phyloP scores from a whole-genome alignment of 2,113 vertebrate species.

The Shinisaurus crocodilurus region DNA sequence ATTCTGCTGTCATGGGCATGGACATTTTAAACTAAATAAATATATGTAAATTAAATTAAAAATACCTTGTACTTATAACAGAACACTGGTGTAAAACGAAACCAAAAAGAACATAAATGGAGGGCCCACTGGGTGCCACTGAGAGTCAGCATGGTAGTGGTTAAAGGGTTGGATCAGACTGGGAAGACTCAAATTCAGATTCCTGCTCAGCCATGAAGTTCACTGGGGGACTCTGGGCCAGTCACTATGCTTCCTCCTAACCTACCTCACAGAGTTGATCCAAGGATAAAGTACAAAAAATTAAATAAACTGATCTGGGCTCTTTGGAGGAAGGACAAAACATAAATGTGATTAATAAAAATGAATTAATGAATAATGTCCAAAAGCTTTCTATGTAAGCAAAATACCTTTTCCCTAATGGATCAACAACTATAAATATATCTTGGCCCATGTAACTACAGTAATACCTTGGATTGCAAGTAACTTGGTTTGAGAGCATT shows the following conservation, averaged over 20 bases:
- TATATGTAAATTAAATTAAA: not conserved
- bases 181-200: not conserved
- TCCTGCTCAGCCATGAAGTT: not conserved
- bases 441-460: not conserved
- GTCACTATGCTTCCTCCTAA: not conserved
- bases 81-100: not conserved
- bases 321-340: not conserved
- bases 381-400: not conserved
- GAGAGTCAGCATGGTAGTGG: too few relatives aligned
- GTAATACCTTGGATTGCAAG: too few relatives aligned
- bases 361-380: not conserved
- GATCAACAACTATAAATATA: slow-evolving; percentile 3
- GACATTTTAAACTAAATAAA: not conserved
- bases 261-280: not conserved
- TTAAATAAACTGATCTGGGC: not conserved
- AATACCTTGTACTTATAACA: not conserved
- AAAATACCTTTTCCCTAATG: not conserved
- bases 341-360: not conserved
- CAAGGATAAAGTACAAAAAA: not conserved
- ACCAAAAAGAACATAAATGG: not conserved
- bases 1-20: not conserved
- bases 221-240: too few relatives aligned
- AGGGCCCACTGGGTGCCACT: not conserved
- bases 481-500: too few relatives aligned
- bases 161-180: not conserved